phyloP scores from a whole-genome alignment of 1,140 invertebrate genomes.

The Saxidomus purpurata region DNA sequence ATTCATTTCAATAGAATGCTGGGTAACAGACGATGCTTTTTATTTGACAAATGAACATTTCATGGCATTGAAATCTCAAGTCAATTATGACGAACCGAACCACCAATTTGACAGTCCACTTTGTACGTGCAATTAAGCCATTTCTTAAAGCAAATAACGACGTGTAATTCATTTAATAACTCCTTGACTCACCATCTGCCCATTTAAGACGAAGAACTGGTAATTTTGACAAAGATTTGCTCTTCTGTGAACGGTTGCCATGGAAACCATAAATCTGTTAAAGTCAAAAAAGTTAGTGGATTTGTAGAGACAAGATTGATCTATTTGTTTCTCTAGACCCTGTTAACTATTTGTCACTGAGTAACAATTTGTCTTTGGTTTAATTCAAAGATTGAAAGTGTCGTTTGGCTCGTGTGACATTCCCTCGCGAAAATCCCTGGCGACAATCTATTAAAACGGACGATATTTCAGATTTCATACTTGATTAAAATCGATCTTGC shows the following conservation, averaged over 20 bases:
- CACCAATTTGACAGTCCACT: conserved; percentile 42
- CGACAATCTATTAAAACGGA: not conserved
- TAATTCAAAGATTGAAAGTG: conserved; percentile 26
- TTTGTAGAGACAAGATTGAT: conserved; percentile 26
- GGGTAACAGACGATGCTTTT: not conserved
- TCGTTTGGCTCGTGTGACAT: not conserved
- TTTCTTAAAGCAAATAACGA: conserved; percentile 43
- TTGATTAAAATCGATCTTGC: conserved; percentile 18
- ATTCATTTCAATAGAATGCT: no score
- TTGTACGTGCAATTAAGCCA: conserved; percentile 31
- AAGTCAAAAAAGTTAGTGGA: not conserved
- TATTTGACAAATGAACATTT: conserved; percentile 21
- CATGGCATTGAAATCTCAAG: not conserved
- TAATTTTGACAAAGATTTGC: conserved; percentile 24
- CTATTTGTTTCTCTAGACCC: not conserved
- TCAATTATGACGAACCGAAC: not conserved
- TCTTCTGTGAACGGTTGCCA: conserved; percentile 11
- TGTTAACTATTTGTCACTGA: conserved; percentile 18
- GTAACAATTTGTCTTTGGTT: conserved; percentile 27
- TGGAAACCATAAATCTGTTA: conserved; percentile 28
- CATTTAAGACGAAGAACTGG: conserved; percentile 20
- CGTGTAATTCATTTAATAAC: conserved; percentile 40
- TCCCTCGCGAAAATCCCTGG: not conserved
- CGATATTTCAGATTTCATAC: not conserved
- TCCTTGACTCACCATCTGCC: conserved; percentile 37